A percentile compares a stretch with the other conserved stretches of the same genome.
phyloP scores from a whole-genome alignment of 2,888 invertebrate genomes.

The Laothoe populi region DNA sequence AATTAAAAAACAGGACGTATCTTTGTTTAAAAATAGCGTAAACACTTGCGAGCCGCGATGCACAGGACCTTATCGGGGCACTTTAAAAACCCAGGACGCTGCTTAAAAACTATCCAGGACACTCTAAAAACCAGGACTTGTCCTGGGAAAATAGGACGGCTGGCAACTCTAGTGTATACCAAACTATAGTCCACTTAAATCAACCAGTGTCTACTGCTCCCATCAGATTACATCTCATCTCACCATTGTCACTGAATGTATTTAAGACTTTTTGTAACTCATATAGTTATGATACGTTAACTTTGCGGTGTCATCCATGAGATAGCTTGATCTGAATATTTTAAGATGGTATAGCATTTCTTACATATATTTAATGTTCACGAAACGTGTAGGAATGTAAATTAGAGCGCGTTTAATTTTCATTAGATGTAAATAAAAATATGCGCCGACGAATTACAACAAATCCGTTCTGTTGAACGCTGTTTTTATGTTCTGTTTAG shows the following conservation, averaged over 20 bases:
- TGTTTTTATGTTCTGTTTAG: slow-evolving; percentile 10
- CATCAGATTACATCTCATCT: not conserved
- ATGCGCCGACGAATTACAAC: not conserved
- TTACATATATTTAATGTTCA: not conserved
- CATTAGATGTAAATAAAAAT: slow-evolving; percentile 12
- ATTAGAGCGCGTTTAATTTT: not conserved
- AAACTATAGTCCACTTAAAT: not conserved
- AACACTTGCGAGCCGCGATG: too few relatives aligned
- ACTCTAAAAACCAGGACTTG: too few relatives aligned
- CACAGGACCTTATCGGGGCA: too few relatives aligned
- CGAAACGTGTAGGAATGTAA: slow-evolving; percentile 14
- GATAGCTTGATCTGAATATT: slow-evolving; percentile 1
- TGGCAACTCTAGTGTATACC: too few relatives aligned
- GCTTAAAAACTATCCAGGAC: too few relatives aligned
- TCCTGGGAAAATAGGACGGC: too few relatives aligned
- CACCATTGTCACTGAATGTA: not conserved
- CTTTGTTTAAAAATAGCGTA: too few relatives aligned
- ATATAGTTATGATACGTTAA: not conserved
- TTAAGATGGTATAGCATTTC: not conserved
- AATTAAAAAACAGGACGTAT: too few relatives aligned
- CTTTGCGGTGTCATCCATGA: not conserved
- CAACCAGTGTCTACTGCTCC: not conserved
- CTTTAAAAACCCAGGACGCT: too few relatives aligned
- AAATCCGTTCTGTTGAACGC: slow-evolving; percentile 4
- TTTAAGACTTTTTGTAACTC: slow-evolving; percentile 5